These are phyloP conservation scores for Cantharis nigra DNA, from an alignment of 2,888 invertebrate genomes.

Conservation along the genomic window DNA sequence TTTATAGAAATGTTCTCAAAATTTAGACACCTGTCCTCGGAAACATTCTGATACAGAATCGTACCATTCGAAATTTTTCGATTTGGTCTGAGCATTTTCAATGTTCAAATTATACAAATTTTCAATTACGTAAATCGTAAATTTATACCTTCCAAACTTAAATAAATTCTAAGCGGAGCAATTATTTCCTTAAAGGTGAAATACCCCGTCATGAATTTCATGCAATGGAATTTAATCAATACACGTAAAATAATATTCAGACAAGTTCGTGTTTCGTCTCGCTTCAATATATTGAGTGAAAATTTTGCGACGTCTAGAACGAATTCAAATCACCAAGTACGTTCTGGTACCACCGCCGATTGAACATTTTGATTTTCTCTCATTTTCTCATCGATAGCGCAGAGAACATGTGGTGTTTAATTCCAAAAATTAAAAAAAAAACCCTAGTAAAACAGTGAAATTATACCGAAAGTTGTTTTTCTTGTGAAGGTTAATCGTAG, in stretches of 20 bases:
- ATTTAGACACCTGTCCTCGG: neutral
- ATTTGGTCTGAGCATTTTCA: too few relatives aligned
- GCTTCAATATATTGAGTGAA: conserved; percentile 3
- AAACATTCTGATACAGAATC: neutral
- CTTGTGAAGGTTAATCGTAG: conserved; percentile 1
- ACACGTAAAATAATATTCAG: neutral
- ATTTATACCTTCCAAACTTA: neutral
- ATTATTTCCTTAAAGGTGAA: neutral
- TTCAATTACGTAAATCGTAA: neutral
- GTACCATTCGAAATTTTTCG: neutral
- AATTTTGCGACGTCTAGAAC: conserved; percentile 1
- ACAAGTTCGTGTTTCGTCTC: conserved; percentile 9
- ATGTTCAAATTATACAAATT: neutral
- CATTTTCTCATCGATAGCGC: neutral
- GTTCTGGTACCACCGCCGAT: conserved; percentile 16
- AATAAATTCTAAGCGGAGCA: neutral
- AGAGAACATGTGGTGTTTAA: neutral
- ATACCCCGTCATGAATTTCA: neutral
- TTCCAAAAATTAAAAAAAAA: neutral
- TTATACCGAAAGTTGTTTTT: neutral
- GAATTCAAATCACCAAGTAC: conserved; percentile 13
- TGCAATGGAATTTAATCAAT: neutral
- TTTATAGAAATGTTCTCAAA: neutral
- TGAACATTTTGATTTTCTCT: neutral
- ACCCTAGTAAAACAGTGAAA: neutral